Evolutionary conservation across 1,140 invertebrate genomes (phyloP), one percentile per base, ranked within the genome.

Genomic region (Melanaphis sacchari): DNA sequence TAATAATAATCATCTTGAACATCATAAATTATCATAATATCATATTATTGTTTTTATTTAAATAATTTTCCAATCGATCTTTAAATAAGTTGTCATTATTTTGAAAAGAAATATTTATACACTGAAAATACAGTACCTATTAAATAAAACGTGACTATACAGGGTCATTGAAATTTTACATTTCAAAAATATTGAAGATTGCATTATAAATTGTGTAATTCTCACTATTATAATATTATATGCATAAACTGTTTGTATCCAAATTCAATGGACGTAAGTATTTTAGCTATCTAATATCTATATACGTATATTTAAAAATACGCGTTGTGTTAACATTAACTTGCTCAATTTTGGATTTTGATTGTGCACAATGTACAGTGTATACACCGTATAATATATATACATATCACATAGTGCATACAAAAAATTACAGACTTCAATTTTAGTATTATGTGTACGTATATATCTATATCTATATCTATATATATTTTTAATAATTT

Each of bases 121-220:
- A 22, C 26, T n/a, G 31, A 88, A 87, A 46, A 88, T 36, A 88
- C 41, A 2, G 85, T 88, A 88, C 43, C 41, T 88, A 88, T 46
- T 88, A n/a, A 88, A 88, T 46, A 46, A 88, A 88, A 88, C 85
- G 85, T 88, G 85, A 88, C 85, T 49, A 49, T 46, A 46, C 41
- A 46, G 85, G 85, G 85, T 88, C 85, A 36, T 88, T 88, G 49
- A n/a, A 88, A 88, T 88, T 46, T 46, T 46, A 88, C 85, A n/a
- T 88, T 88, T 49, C 43, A 88, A n/a, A 46, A 49, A 46, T 88
- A 88, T 88, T 88, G 41, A 88, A 49, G 85, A 88, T 88, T 88
- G 85, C 85, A 46, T 46, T 88, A 88, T 5, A 15, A 18, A 43
- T 88, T 88, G 31, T 46, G 85, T n/a, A 88, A 88, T 49, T n/a